Base-by-base conservation (phyloP, 2,797 vertebrate genomes). In the Danio albolineatus region DNA sequence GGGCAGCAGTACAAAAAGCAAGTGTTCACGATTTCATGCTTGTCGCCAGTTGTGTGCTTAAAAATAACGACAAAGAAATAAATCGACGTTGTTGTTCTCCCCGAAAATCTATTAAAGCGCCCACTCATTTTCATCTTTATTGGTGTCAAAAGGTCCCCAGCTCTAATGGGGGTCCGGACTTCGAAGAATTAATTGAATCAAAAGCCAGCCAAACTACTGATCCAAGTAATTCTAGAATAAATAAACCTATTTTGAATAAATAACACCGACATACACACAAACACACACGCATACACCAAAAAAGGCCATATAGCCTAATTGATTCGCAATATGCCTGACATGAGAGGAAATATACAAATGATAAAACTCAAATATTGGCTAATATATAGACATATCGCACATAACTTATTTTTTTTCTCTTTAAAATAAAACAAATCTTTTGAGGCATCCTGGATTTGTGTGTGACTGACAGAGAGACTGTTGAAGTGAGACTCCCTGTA, bases 161-260 rank as follows among this genome's bases (percentile, higher is more conserved):
- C 62, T 59, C 16, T 69, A 51, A 59, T 70, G 65, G 51, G 19
- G 65, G 65, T 70, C 53, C 65, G 69, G 53, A 49, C 44, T 41
- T 76, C 21, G 16, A 69, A 51, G n/a, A 69, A 69, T 78, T 41
- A 41, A 60, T 69, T 69, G 2, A 77, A 78, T 78, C n/a, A 60
- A 78, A 78, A 39, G 21, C 65, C 41, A 59, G 4, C 41, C 67
- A 38, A 36, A 39, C 21, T 46, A 54, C 39, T n/a, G 7, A 65
- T 54, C 19, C 0, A 10, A 66, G 39, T 36, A 51, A 77, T 48
- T 67, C 14, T 14, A 6, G 66, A 57, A 57, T n/a, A 67, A 76
- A 57, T 36, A 10, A 46, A 48, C 53, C 16, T 28, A 28, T 44
- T 44, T 10, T 65, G 61, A 76, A 57, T 57, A 67, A 65, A 53